Conservation (phyloP, 2,888 invertebrate genomes). For the Rhorus exstirpatorius region DNA sequence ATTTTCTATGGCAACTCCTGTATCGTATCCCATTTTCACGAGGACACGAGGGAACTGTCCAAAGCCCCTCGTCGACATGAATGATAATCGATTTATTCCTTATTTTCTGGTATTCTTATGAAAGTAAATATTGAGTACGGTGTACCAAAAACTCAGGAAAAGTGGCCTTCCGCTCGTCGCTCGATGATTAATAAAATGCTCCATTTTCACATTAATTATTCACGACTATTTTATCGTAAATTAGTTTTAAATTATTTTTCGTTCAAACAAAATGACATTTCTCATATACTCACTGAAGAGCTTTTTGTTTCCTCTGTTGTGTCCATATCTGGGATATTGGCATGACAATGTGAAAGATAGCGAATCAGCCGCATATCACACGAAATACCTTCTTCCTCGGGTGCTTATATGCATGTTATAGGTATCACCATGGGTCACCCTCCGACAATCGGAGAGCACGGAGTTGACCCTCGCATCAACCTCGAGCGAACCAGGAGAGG, state of each 20-base stretch:
- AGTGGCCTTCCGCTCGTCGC: too few species aligned
- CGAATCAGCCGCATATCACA: constrained; percentile 69
- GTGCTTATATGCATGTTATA: constrained; percentile 8
- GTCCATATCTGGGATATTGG: constrained; percentile 1
- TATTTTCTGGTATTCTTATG: too few species aligned
- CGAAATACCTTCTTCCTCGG: constrained; percentile 21
- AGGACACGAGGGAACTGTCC: too few species aligned
- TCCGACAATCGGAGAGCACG: constrained; percentile 67
- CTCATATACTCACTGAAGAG: neutral
- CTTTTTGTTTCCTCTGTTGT: neutral
- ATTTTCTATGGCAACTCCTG: too few species aligned
- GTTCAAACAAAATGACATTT: neutral
- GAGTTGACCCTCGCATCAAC: constrained; percentile 73
- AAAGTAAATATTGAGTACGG: too few species aligned
- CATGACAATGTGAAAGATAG: constrained; percentile 58
- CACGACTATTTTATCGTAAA: neutral
- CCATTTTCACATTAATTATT: neutral
- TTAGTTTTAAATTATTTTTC: neutral
- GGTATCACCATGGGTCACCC: constrained; percentile 33
- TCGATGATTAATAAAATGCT: too few species aligned
- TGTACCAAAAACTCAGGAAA: too few species aligned
- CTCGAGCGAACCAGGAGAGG: constrained; percentile 58
- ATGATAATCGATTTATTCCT: too few species aligned
- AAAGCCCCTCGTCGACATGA: too few species aligned
- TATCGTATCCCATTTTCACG: too few species aligned